These are phyloP conservation scores for Beris morrisii DNA, from an alignment of 2,888 invertebrate genomes.

Conservation along the genomic window DNA sequence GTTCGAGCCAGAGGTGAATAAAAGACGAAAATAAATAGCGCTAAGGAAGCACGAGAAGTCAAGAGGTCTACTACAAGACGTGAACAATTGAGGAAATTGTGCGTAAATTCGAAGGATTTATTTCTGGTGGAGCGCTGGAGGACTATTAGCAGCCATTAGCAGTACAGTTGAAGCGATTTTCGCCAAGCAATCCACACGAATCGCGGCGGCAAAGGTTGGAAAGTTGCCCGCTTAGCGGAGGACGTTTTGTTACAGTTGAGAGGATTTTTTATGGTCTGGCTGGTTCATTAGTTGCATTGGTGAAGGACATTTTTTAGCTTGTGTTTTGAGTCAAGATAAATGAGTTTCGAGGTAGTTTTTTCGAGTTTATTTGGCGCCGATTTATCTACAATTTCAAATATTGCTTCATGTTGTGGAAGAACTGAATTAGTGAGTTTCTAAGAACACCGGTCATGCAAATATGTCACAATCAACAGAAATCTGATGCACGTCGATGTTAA, in stretches of 20 bases:
- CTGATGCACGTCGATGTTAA: no score
- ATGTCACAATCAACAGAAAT: no score
- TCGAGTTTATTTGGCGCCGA: no score
- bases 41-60: no score
- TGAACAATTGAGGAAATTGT: conserved; percentile 38
- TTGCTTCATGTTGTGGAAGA: no score
- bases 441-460: no score
- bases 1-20: no score
- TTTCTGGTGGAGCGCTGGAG: conserved; percentile 10
- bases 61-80: conserved; percentile 17
- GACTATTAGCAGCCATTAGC: conserved; percentile 35
- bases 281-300: conserved; percentile 12
- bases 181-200: conserved; percentile 11
- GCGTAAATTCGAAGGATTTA: conserved; percentile 35
- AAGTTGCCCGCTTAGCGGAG: neutral
- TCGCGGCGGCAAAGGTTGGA: neutral
- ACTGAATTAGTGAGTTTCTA: no score
- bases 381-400: no score
- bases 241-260: conserved; percentile 13
- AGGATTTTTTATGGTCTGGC: conserved; percentile 18
- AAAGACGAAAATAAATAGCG: neutral
- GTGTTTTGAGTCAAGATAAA: no score
- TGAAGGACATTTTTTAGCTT: no score
- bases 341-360: no score
- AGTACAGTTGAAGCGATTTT: neutral